A percentile compares a stretch with the other conserved stretches of the same genome.
Conservation (phyloP, 2,888 invertebrate genomes). For the Argyresthia albistria region DNA sequence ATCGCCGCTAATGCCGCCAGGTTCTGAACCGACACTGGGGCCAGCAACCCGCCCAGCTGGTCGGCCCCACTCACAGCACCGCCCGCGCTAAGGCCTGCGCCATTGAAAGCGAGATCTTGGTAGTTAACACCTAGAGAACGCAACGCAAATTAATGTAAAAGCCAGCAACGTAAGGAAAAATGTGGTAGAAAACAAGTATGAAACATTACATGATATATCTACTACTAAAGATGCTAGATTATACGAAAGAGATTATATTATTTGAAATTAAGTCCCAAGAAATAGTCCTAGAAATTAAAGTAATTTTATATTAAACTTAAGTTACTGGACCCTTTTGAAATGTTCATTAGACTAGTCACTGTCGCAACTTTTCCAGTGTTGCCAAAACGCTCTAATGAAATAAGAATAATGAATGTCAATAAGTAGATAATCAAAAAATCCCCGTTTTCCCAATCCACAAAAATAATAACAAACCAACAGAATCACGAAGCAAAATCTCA, state of each 20-base stretch:
- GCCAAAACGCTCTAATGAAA: too few species aligned
- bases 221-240: too few species aligned
- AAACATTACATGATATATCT: too few species aligned
- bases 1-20: constrained; percentile 91
- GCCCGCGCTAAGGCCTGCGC: constrained; percentile 59
- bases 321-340: too few species aligned
- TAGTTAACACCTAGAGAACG: constrained; percentile 56
- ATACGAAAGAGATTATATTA: too few species aligned
- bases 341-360: too few species aligned
- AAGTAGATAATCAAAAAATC: too few species aligned
- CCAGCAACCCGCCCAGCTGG: constrained; percentile 87
- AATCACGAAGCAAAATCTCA: background rate
- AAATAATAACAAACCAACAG: background rate
- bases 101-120: constrained; percentile 68
- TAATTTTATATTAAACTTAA: too few species aligned
- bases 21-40: constrained; percentile 92
- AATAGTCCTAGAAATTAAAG: too few species aligned
- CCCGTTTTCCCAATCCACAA: background rate
- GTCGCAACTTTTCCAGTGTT: too few species aligned
- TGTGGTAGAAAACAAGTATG: background rate
- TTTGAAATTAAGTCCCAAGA: too few species aligned
- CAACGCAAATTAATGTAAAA: constrained; percentile 5
- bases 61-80: constrained; percentile 75
- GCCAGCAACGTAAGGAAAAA: background rate
- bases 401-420: too few species aligned